Base-by-base conservation (phyloP, 2,888 invertebrate species). In the Vannuccia rotundouncinata region DNA sequence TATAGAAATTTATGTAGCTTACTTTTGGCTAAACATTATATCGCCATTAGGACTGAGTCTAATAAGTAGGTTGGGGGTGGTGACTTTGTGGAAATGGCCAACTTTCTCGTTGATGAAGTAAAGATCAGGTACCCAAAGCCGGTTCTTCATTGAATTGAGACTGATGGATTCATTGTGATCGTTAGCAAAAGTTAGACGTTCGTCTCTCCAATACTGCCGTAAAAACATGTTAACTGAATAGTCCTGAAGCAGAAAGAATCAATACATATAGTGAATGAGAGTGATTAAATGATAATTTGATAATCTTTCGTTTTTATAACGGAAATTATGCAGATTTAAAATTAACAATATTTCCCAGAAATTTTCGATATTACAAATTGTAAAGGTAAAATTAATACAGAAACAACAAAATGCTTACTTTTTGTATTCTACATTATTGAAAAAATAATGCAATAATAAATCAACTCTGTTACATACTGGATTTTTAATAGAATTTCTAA, bases 181-280 rank as follows among this genome's bases (percentile, higher is more conserved):
- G 31, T 80, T 27, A 22, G 10, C 45, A 29, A 25, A 80, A 0
- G 45, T 13, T 28, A 80, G 80, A 17, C 80, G 29, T 0, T 59
- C 59, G 29, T 80, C 80, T 22, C n/a, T n/a, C 80, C 80, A 80
- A 27, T 81, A 79, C 59, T 80, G 80, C n/a, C 80, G 1, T 0
- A 80, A 59, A 31, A 80, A 80, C 80, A 80, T 80, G n/a, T 79
- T 80, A 10, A 81, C n/a, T 22, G 80, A 80, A 29, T 80, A 80
- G 80, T 80, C 80, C 80, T 80, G 76, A 25, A 31, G 22, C 22
- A 22, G 5, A 77, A 5, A 77, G 17, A 59, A 25, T n/a, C n/a
- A n/a, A n/a, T n/a, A n/a, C n/a, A n/a, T n/a, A n/a, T n/a, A n/a
- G 1, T 29, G 28, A 75, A n/a, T n/a, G n/a, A n/a, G n/a, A n/a